Evolutionary conservation across 2,888 invertebrate genomes (phyloP).

Genomic region (Agrochola lota): DNA sequence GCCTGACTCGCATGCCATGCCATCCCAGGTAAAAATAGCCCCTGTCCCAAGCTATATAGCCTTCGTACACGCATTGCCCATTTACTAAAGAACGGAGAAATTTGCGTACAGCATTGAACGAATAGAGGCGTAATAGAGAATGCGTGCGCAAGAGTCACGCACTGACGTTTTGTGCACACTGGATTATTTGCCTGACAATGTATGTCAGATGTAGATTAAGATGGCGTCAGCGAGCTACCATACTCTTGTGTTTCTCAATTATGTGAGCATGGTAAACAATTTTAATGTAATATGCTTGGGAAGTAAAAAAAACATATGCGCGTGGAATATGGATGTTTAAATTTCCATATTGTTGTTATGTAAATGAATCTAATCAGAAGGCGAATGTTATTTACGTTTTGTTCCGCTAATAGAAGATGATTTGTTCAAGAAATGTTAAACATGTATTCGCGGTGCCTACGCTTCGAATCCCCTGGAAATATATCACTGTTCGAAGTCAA

Average conservation of each 20-base stretch:
- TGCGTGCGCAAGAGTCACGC: slow-evolving; percentile 67
- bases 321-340: neutral
- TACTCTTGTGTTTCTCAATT: slow-evolving; percentile 37
- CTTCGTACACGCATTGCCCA: slow-evolving; percentile 57
- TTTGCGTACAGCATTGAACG: slow-evolving; percentile 62
- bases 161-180: slow-evolving; percentile 54
- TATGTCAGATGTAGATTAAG: slow-evolving; percentile 63
- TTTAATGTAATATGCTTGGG: neutral
- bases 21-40: slow-evolving; percentile 75
- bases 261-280: slow-evolving; percentile 25
- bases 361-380: slow-evolving; percentile 15
- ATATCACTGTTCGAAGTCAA: slow-evolving; percentile 40
- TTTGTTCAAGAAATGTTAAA: slow-evolving; percentile 31
- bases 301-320: neutral
- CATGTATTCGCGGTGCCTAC: slow-evolving; percentile 43
- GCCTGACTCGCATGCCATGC: slow-evolving; percentile 77
- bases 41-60: slow-evolving; percentile 54
- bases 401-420: slow-evolving; percentile 10
- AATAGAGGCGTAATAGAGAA: slow-evolving; percentile 62
- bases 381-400: slow-evolving; percentile 15
- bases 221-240: slow-evolving; percentile 35
- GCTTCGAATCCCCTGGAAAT: slow-evolving; percentile 27
- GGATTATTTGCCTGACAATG: slow-evolving; percentile 62
- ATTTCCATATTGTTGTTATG: neutral
- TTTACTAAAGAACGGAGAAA: slow-evolving; percentile 61